Base-by-base conservation (phyloP, 2,888 invertebrate species). In the Elmis aenea region DNA sequence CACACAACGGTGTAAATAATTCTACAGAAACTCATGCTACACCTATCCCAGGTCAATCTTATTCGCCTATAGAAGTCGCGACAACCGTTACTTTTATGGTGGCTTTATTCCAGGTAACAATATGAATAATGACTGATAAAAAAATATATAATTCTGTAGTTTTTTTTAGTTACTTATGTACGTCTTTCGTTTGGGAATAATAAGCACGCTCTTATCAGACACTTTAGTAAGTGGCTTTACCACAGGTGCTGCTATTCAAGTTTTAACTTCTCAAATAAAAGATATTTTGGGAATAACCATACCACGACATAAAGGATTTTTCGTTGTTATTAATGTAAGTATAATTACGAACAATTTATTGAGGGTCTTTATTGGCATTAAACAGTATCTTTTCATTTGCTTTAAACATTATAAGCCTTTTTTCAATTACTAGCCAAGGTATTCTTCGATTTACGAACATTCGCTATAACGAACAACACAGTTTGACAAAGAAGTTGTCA, bases 71-170 rank as follows among this genome's bases (percentile, higher is more conserved):
- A 8, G 75, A 87, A 72, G 82, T 90, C 2, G 82, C 86, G 1
- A 82, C 85, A 30, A 74, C 82, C 5, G 77, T 92, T 1, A 82
- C 85, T 13, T 76, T 93, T 44, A 68, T 79, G 14, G 87, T 85
- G 3, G 87, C 85, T 1, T 47, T 85, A 21, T 77, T 83, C 59
- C 86, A 88, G 75, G 87, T 87, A 63, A 61, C 20, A 13, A 14
- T 28, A 10, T 5, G 8, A 6, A 18, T 6, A 16, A 26, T 2
- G 20, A 4, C 11, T 38, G 8, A 23, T 64, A 18, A 6, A 18
- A 18, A 18, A 6, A 6, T 18, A 6, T 8, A 18, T 6, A 5
- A 18, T 18, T n/a, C n/a, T n/a, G n/a, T n/a, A n/a, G 63, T 69
- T 33, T 53, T 27, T 64, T 70, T 33, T 57, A 83, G 79, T 48